Conservation (phyloP, 2,113 vertebrate species). For the Arenaria interpres region DNA sequence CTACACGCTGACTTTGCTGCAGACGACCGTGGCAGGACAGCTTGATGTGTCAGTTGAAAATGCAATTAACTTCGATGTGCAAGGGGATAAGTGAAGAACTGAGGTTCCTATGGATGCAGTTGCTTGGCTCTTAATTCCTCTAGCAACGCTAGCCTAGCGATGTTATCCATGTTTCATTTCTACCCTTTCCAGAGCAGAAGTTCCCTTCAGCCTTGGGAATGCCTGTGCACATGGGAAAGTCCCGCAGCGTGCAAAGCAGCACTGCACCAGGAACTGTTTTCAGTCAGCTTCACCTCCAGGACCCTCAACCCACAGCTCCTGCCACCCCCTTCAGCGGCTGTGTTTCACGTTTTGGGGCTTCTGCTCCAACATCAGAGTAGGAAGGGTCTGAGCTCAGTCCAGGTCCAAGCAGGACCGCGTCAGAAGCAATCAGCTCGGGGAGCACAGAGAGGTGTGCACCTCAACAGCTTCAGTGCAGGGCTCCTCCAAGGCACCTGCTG, state of each 20-base stretch:
- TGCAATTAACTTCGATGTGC: constrained; percentile 41
- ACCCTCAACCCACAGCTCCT: neutral
- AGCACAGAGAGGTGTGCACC: neutral
- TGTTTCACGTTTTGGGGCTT: neutral
- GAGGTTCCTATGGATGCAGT: constrained; percentile 59
- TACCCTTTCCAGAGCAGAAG: neutral
- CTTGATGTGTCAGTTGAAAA: constrained; percentile 45
- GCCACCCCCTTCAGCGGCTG: neutral
- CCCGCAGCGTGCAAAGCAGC: fast-evolving
- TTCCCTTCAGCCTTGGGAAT: neutral
- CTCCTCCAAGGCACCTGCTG: neutral
- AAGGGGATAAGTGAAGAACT: constrained; percentile 22
- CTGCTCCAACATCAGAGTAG: neutral
- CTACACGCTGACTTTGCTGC: neutral
- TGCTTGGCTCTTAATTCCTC: constrained; percentile 53
- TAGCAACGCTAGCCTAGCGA: constrained; percentile 8
- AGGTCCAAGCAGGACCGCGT: neutral
- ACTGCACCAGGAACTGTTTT: neutral
- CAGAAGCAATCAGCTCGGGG: neutral
- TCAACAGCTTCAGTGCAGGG: neutral
- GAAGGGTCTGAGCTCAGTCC: fast-evolving
- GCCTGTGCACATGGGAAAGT: fast-evolving
- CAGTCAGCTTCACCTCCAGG: neutral
- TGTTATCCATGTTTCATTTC: neutral
- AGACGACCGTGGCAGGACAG: neutral